These are phyloP conservation scores for Sarotherodon lohbergeri DNA, from an alignment of 2,113 vertebrate species.

Conservation along the genomic window DNA sequence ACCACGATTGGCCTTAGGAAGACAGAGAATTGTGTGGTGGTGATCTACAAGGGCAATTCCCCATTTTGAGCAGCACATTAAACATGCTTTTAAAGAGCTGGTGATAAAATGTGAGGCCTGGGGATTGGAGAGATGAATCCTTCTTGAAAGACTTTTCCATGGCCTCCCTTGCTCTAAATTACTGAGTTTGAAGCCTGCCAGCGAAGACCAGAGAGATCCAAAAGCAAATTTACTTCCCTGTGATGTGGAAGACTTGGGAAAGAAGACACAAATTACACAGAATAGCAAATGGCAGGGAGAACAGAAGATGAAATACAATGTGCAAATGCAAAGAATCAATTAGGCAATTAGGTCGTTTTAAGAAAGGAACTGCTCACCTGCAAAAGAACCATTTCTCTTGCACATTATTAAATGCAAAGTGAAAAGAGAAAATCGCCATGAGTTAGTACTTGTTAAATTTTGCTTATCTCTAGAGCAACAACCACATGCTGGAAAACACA, in stretches of 20 bases:
- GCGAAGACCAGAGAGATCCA: not conserved
- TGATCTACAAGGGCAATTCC: constrained; percentile 58
- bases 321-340: not conserved
- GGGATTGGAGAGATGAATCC: constrained; percentile 50
- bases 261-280: not conserved
- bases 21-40: constrained; percentile 18
- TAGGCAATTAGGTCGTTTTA: not conserved
- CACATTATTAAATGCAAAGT: not conserved
- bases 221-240: not conserved
- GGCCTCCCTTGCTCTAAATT: constrained; percentile 34
- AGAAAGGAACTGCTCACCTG: not conserved
- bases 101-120: constrained; percentile 38
- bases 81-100: constrained; percentile 56
- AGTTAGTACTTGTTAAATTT: not conserved
- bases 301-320: not conserved
- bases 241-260: not conserved
- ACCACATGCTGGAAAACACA: not conserved
- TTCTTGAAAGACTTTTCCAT: constrained; percentile 25
- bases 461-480: not conserved
- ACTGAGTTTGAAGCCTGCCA: not conserved
- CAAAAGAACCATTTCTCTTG: not conserved
- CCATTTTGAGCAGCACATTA: constrained; percentile 46
- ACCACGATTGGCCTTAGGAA: constrained; percentile 3
- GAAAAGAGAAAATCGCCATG: not conserved
- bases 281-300: not conserved